phyloP scores from a whole-genome alignment of 2,888 invertebrate species.

The Agriotes lineatus region DNA sequence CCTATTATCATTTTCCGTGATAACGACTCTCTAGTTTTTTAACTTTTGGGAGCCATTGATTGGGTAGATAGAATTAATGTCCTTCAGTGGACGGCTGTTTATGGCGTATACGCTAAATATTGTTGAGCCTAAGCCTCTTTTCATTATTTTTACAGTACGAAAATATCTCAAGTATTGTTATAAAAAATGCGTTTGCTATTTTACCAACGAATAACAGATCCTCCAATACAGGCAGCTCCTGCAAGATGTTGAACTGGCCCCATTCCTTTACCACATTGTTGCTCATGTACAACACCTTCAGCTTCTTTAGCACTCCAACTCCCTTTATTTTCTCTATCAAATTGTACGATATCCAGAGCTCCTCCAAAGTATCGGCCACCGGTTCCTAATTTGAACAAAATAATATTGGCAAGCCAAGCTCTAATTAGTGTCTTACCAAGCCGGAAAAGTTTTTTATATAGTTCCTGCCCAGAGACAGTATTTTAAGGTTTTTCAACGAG shows the following conservation, averaged over 20 bases:
- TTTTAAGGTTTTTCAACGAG: constrained; percentile 85
- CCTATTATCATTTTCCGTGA: no score
- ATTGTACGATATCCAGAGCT: constrained; percentile 96
- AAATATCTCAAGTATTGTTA: no score
- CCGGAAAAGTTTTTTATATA: constrained; percentile 92
- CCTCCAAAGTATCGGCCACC: constrained; percentile 88
- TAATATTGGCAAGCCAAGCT: constrained; percentile 5
- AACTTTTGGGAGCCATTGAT: no score
- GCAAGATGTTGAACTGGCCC: constrained; percentile 87
- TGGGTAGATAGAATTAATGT: no score
- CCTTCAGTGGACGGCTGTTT: no score
- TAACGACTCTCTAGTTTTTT: no score
- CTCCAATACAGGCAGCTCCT: constrained; percentile 77
- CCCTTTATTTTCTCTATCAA: constrained; percentile 93
- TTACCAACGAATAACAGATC: constrained; percentile 85
- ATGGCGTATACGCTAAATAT: no score
- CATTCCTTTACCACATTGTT: constrained; percentile 91
- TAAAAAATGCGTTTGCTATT: no score
- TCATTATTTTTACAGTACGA: no score
- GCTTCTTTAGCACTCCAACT: constrained; percentile 81
- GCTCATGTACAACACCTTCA: constrained; percentile 86
- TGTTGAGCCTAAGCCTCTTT: no score
- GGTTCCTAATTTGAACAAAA: constrained; percentile 73
- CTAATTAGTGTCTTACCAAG: constrained; percentile 69
- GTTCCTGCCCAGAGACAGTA: constrained; percentile 90